Percentiles rank a stretch among this genome's conserved stretches.
phyloP scores from a whole-genome alignment of 2,113 vertebrate genomes.

The Muscicapa adusta region DNA sequence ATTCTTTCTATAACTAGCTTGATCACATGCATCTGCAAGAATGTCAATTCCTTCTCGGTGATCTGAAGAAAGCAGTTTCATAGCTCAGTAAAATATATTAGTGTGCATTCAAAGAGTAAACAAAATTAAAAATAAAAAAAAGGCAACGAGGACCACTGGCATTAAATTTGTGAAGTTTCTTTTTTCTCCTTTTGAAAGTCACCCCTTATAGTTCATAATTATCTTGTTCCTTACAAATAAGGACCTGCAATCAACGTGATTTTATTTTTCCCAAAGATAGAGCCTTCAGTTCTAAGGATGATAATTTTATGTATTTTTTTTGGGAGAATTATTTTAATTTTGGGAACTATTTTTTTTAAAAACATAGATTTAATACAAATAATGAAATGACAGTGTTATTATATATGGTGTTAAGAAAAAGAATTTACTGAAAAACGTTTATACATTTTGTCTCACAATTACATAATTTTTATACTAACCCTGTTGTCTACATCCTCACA shows the following conservation, averaged over 20 bases:
- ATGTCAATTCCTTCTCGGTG: neutral
- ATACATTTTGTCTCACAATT: slow-evolving; percentile 30
- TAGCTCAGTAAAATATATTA: neutral
- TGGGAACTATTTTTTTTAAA: neutral
- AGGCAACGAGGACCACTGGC: neutral
- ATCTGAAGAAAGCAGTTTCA: neutral
- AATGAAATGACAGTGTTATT: neutral
- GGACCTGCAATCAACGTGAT: neutral
- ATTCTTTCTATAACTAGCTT: neutral
- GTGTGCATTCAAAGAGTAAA: neutral
- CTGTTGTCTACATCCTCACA: slow-evolving; percentile 46
- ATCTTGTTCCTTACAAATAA: neutral
- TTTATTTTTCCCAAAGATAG: neutral
- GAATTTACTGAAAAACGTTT: neutral
- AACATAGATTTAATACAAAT: neutral
- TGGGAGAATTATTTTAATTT: neutral
- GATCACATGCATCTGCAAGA: neutral
- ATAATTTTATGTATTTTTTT: neutral
- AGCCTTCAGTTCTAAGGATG: neutral
- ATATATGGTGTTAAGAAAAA: neutral
- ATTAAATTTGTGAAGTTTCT: neutral
- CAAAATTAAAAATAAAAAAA: neutral
- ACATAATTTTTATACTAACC: slow-evolving; percentile 36
- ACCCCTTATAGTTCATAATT: neutral
- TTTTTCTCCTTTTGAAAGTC: neutral